Base-by-base conservation (phyloP, 2,797 vertebrate species). In the Pantherophis alleghaniensis region DNA sequence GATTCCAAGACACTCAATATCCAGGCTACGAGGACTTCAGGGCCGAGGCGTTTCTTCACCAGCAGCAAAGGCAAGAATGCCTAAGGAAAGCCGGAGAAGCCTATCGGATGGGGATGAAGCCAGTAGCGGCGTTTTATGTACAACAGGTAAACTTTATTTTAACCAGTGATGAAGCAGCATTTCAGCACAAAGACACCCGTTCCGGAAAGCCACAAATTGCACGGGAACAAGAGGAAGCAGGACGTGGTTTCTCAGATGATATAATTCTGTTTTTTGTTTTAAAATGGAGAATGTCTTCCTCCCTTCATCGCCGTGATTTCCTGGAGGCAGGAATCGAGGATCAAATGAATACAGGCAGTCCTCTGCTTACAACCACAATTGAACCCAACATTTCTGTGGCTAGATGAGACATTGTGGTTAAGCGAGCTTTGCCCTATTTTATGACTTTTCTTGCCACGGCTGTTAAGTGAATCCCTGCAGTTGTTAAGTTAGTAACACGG, bases 71-170 rank as follows among this genome's bases (percentile, higher is more conserved):
- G 96, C 97, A 98, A 0, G 99, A 99, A 88, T 98, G 97, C 96
- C 98, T 99, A 88, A 96, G 96, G 92, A 99, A 99, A 95, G 99
- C 99, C 4, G 98, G 98, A 3, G 99, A 99, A 94, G 99, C 99
- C 37, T 98, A 98, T 95, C 98, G 97, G 89, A 98, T 99, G 97
- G 98, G 99, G 28, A 98, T 97, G 96, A 99, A 98, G 96, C 97
- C 98, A 2, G 99, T 99, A 87, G 99, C 99, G 74, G 98, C 98
- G 0, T 99, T 99, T 97, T 99, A 99, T 24, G 99, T 99, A 20
- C 98, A 99, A 94, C 99, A 99, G 98, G 99, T 98, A 96, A 51
- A 94, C 91, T 57, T 63, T 7, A 5, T 60, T 37, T 55, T 91
- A 55, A 66, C 0, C 10, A 79, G 90, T 69, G 66, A 59, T 0